Evolutionary conservation across 2,888 invertebrate genomes (phyloP), one percentile per base, ranked within the genome.

Genomic region (Yponomeuta malinellus): DNA sequence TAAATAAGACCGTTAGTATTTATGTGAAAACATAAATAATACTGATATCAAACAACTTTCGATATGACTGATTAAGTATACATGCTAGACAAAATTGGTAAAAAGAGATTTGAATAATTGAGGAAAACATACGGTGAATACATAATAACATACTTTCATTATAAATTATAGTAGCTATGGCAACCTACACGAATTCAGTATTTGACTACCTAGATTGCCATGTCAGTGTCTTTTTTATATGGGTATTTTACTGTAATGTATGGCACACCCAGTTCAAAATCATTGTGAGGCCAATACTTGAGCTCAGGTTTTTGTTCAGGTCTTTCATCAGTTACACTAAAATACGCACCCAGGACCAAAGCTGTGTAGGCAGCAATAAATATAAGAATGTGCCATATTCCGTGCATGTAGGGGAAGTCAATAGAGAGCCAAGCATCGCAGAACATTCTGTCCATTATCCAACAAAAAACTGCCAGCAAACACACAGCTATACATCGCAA

Each of bases 331-430:
- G 93, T 92, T 0, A 96, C 96, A 77, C 95, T 95, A 82, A 96
- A 96, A 82, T 96, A 97, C 0, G 96, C 96, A 79, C 95, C 96
- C 0, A 97, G 92, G 8, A 97, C 96, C 29, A 96, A 93, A 15
- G 95, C 94, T 6, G 96, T 95, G 78, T 96, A 97, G 52, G 95
- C 94, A 0, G 96, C 95, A 70, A 97, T 95, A 79, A 96, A 96
- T 75, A 96, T 96, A 71, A 96, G 94, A 15, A 97, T 88, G 83
- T 97, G 97, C 97, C 97, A 97, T 29, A 96, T 92, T 12, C 96
- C 96, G 82, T 97, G 97, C 79, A 97, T 93, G 85, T 97, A 97
- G 0, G 96, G 96, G 78, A 97, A 96, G 86, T 95, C 94, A 12
- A 96, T 93, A 15, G 94, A 93, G 1, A 95, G 93, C 96, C 96